Evolutionary conservation across 2,797 vertebrate species (phyloP).

Genomic region (Zenarchopterus dispar): DNA sequence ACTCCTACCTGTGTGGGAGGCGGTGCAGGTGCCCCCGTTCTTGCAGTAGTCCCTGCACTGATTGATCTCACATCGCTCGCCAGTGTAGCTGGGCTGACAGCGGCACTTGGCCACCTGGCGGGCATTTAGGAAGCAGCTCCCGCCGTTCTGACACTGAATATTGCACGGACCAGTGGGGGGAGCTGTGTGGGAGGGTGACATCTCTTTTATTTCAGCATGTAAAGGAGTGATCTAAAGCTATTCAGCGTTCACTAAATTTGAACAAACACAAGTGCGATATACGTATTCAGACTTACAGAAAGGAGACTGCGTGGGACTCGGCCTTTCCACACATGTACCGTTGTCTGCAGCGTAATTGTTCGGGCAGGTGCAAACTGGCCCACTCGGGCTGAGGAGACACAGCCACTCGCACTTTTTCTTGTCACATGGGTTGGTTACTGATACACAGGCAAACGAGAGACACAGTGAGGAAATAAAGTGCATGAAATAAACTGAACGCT

Average conservation of each 20-base stretch:
- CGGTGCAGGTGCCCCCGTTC: constrained; percentile 92
- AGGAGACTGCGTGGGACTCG: constrained; percentile 84
- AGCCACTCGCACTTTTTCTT: constrained; percentile 97
- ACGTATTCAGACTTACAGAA: constrained; percentile 79
- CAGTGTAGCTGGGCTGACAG: constrained; percentile 92
- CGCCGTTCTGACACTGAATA: constrained; percentile 90
- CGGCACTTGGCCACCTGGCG: constrained; percentile 93
- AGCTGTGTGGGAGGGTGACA: constrained; percentile 46
- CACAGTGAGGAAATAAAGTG: constrained; percentile 2
- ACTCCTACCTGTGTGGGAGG: constrained; percentile 88
- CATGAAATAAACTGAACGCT: neutral
- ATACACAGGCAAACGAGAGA: constrained; percentile 33
- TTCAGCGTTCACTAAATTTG: neutral
- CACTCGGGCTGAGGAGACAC: constrained; percentile 94
- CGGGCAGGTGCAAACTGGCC: constrained; percentile 94
- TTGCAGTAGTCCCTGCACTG: constrained; percentile 93
- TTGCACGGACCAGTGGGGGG: constrained; percentile 85
- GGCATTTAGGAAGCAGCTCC: constrained; percentile 94
- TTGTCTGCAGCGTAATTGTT: constrained; percentile 92
- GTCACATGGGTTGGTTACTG: constrained; percentile 96
- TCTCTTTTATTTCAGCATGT: neutral
- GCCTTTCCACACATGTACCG: constrained; percentile 88
- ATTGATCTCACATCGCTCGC: constrained; percentile 91
- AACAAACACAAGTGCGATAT: neutral
- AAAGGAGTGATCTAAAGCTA: neutral